Percentiles rank a stretch among this genome's conserved stretches.
Evolutionary conservation across 2,888 invertebrate genomes (phyloP).

Genomic region (Petrolisthes manimaculis): DNA sequence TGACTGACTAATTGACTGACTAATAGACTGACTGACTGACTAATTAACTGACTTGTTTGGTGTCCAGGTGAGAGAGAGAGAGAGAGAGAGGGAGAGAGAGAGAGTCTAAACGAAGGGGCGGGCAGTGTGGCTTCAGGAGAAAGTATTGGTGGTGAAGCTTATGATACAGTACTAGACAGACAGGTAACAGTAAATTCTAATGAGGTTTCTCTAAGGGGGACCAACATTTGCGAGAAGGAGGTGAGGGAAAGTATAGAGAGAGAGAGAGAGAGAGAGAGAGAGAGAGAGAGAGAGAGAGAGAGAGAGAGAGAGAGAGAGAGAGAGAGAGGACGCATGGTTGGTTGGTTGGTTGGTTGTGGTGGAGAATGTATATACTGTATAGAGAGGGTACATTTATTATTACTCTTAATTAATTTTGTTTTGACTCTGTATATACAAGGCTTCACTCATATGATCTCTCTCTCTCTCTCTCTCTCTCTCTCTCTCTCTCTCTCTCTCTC

Average conservation of each 20-base stretch:
- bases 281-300: conserved; percentile 17
- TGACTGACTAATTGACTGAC: too few species aligned
- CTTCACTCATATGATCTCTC: background rate
- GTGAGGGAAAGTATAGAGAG: background rate
- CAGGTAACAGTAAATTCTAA: background rate
- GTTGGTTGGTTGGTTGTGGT: background rate
- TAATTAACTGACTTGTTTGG: too few species aligned
- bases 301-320: background rate
- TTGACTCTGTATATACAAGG: background rate
- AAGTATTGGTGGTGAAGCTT: too few species aligned
- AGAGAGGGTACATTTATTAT: background rate
- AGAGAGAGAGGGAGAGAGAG: background rate
- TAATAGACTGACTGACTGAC: too few species aligned
- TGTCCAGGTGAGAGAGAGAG: background rate
- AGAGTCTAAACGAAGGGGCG: background rate
- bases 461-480: background rate
- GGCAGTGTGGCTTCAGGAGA: background rate
- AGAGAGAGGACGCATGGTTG: background rate
- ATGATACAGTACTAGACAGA: too few species aligned
- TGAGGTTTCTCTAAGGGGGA: background rate
- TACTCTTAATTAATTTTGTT: background rate
- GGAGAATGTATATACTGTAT: background rate
- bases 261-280: conserved; percentile 23
- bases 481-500: background rate
- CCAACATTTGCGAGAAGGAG: background rate